Conservation (phyloP, 1,140 invertebrate species). For the Portunus trituberculatus region DNA sequence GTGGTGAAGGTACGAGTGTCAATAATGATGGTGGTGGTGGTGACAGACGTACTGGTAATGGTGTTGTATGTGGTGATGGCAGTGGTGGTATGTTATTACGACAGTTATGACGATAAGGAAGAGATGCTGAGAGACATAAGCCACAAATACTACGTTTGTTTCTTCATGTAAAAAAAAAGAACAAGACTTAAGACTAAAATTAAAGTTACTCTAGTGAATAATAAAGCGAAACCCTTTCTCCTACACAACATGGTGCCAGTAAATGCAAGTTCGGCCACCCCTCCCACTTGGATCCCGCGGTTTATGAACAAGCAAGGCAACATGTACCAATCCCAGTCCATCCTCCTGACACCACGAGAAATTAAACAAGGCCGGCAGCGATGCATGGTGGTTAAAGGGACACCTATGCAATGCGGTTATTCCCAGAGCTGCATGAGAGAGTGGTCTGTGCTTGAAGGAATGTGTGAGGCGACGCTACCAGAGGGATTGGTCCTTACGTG, state of each 20-base stretch:
- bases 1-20: neutral
- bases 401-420: neutral
- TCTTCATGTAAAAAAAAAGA: too few species aligned
- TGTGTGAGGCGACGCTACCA: neutral
- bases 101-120: neutral
- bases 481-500: neutral
- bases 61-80: neutral
- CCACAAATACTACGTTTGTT: too few species aligned
- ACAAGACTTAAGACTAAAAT: too few species aligned
- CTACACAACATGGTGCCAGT: too few species aligned
- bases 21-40: neutral
- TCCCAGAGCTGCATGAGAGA: neutral
- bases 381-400: neutral
- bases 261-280: too few species aligned
- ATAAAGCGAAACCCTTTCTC: too few species aligned
- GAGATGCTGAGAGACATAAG: neutral
- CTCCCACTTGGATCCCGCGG: too few species aligned
- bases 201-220: too few species aligned
- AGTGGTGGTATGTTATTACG: too few species aligned
- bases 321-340: constrained; percentile 15
- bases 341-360: neutral
- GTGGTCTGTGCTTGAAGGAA: neutral
- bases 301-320: neutral
- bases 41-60: neutral
- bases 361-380: neutral